A percentile compares a stretch with the other conserved stretches of the same genome.
These are phyloP conservation scores for Tholera decimalis DNA, from an alignment of 2,888 invertebrate species.

Conservation along the genomic window DNA sequence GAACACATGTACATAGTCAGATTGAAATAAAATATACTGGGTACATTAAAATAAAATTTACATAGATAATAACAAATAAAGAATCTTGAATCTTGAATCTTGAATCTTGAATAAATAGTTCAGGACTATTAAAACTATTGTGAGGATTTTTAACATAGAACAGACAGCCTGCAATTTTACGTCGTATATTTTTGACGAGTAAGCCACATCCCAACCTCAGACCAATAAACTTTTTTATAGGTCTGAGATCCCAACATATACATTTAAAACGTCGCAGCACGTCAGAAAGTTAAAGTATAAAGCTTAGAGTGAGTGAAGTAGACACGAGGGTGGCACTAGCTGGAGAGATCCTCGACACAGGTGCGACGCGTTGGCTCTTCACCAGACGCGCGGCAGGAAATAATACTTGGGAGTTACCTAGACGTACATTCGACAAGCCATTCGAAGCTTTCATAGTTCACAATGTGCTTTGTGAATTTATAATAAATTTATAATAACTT, in stretches of 20 bases:
- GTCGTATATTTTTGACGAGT: too few species aligned
- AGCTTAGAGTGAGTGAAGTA: constrained; percentile 26
- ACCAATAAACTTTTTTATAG: too few species aligned
- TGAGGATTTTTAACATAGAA: too few species aligned
- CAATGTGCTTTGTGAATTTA: constrained; percentile 18
- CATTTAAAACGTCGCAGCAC: constrained; percentile 5
- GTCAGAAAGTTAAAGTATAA: constrained; percentile 12
- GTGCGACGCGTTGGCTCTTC: constrained; percentile 52
- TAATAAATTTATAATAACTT: constrained; percentile 23
- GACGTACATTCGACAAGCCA: constrained; percentile 21
- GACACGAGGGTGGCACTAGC: constrained; percentile 46
- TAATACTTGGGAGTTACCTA: constrained; percentile 43
- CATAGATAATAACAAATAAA: too few species aligned
- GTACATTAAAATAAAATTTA: too few species aligned
- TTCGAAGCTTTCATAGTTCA: constrained; percentile 34
- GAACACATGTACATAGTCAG: too few species aligned
- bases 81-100: too few species aligned
- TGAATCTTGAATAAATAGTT: too few species aligned
- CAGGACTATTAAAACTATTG: too few species aligned
- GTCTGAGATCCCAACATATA: too few species aligned
- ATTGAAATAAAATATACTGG: too few species aligned
- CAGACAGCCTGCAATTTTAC: too few species aligned
- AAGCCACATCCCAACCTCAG: constrained; percentile 27
- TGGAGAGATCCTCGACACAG: constrained; percentile 53
- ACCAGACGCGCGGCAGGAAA: constrained; percentile 59